These are phyloP conservation scores for Coptodon rendalli DNA, from an alignment of 2,113 vertebrate species.

Conservation along the genomic window DNA sequence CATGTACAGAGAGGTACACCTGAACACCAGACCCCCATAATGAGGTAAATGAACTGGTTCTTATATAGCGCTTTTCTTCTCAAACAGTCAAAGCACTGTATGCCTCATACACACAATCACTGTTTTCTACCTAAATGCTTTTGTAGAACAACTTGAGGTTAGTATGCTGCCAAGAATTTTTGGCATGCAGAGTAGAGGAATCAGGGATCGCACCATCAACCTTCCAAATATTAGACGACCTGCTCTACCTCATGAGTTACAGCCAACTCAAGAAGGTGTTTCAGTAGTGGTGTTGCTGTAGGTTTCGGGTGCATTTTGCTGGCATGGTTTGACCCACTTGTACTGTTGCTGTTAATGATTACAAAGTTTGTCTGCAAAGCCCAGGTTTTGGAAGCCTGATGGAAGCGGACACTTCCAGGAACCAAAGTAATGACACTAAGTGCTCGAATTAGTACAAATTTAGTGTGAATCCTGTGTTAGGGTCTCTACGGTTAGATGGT, in stretches of 20 bases:
- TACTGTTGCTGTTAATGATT: background rate
- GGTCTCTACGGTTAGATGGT: background rate
- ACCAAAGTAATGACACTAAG: background rate
- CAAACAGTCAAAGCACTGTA: background rate
- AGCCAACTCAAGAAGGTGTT: background rate
- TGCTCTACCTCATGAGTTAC: background rate
- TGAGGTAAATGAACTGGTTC: background rate
- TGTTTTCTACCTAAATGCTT: background rate
- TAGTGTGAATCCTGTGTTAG: background rate
- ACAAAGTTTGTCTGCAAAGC: background rate
- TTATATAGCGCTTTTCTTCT: background rate
- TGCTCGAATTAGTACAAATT: background rate
- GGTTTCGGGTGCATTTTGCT: background rate
- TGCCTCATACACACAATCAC: background rate
- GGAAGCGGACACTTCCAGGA: background rate
- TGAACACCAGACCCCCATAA: background rate
- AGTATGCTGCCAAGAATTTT: background rate
- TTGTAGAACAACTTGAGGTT: background rate
- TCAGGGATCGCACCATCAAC: background rate
- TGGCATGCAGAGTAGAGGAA: background rate
- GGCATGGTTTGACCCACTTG: background rate
- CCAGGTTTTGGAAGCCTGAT: background rate
- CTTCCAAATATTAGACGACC: background rate
- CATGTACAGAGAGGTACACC: background rate
- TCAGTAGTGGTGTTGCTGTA: background rate